Percentiles rank a stretch among this genome's conserved stretches.
Conservation (phyloP, 2,797 vertebrate species). For the Enteromius trimaculatus region DNA sequence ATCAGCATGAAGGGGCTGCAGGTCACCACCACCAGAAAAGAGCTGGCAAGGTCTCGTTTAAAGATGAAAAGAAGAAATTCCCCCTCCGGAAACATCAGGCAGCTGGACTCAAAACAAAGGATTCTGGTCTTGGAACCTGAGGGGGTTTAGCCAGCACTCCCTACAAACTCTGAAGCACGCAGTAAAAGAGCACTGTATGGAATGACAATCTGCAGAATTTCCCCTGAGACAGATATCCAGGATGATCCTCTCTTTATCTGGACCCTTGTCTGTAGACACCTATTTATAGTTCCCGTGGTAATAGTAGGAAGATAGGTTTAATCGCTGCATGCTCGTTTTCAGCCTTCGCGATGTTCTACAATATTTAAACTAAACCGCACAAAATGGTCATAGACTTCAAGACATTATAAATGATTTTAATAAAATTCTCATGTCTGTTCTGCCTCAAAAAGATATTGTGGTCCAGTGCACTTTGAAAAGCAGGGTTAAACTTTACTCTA, state of each 20-base stretch:
- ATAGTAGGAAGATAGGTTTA: constrained; percentile 18
- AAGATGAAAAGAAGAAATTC: constrained; percentile 40
- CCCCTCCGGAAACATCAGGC: constrained; percentile 50
- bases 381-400: neutral
- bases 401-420: constrained; percentile 12
- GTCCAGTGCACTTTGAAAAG: constrained; percentile 18
- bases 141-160: constrained; percentile 43
- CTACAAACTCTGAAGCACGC: constrained; percentile 31
- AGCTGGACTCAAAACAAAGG: constrained; percentile 51
- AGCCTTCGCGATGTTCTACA: neutral
- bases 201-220: constrained; percentile 44
- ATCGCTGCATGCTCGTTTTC: constrained; percentile 12
- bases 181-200: constrained; percentile 21
- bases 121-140: constrained; percentile 42
- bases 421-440: neutral
- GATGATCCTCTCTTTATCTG: constrained; percentile 47
- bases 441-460: neutral
- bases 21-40: constrained; percentile 42
- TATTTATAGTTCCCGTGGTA: constrained; percentile 31
- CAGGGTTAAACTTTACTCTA: constrained; percentile 3
- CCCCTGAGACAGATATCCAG: constrained; percentile 34
- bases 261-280: constrained; percentile 26
- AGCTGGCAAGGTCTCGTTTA: constrained; percentile 29
- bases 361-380: constrained; percentile 4
- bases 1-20: constrained; percentile 25